Percentiles rank a stretch among this genome's conserved stretches.
These are phyloP conservation scores for Mylabris sibirica DNA, from an alignment of 2,888 invertebrate genomes.

Conservation along the genomic window DNA sequence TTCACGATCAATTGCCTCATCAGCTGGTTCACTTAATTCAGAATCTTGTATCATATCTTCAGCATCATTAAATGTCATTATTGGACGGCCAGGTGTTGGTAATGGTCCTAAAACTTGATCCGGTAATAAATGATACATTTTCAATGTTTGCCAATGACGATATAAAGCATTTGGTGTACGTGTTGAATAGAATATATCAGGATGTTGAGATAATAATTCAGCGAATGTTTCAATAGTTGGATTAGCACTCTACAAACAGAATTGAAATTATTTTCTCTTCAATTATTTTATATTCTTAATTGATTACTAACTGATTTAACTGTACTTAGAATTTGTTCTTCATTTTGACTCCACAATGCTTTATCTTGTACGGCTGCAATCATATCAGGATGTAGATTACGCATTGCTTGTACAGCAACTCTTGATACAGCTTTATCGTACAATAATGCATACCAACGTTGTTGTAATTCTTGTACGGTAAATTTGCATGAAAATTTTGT, in stretches of 20 bases:
- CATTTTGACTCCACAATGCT: conserved; percentile 87
- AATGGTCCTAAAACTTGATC: conserved; percentile 77
- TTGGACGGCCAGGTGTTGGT: conserved; percentile 56
- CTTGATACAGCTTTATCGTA: conserved; percentile 95
- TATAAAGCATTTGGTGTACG: conserved; percentile 86
- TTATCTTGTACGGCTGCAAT: conserved; percentile 86
- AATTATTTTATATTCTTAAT: neutral
- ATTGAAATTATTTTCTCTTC: too few relatives aligned
- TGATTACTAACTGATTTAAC: conserved; percentile 74
- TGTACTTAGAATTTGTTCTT: conserved; percentile 85
- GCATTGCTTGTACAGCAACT: conserved; percentile 90
- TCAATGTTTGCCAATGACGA: conserved; percentile 91
- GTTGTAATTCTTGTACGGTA: conserved; percentile 90
- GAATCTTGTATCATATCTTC: conserved; percentile 88
- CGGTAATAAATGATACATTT: conserved; percentile 88
- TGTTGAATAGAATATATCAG: conserved; percentile 85
- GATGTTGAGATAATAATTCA: conserved; percentile 82
- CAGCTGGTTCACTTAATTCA: conserved; percentile 81
- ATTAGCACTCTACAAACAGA: conserved; percentile 67
- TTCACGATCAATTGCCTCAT: conserved; percentile 83
- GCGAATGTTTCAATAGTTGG: conserved; percentile 83
- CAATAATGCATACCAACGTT: conserved; percentile 94
- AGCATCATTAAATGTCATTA: conserved; percentile 86
- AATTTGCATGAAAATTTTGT: conserved; percentile 96
- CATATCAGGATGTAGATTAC: conserved; percentile 91